Evolutionary conservation across 2,113 vertebrate genomes (phyloP), one percentile per base, ranked within the genome.

Genomic region (Pseudopipra pipra): DNA sequence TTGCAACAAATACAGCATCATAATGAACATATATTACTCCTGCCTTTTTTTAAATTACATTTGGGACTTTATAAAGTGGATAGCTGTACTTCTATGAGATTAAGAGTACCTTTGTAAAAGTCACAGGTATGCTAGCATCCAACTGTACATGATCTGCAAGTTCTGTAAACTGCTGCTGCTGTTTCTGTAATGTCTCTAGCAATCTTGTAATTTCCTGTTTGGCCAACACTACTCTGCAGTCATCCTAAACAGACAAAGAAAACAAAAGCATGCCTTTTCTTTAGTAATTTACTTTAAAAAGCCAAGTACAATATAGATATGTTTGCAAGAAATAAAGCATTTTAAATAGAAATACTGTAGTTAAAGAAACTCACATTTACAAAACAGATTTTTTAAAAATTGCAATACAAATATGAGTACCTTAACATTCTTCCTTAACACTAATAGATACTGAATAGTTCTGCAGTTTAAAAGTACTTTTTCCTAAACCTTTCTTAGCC

Each of bases 121-220:
- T 99, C 88, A 99, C 99, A 47, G 99, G 99, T 97, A 99, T 99
- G 77, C 99, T 99, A 33, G 99, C 99, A 89, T 99, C 99, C 96
- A 99, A 97, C 80, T 99, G 99, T 63, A 99, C 98, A 39, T 99
- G 99, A 97, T 99, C 99, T 22, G 99, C 99, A 95, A 99, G 97
- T 86, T 99, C 99, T 11, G 99, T 99, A 96, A 99, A 99, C 92
- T 99, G 99, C 90, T 99, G 99, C 97, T 99, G 99, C 95, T 99
- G 99, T 94, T 99, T 99, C 97, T 99, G 99, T 73, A 99, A 97
- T 0, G 99, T 99, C 97, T 99, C 99, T 63, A 99, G 96, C 74
- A 99, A 97, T 71, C 99, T 98, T 95, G 98, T 99, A 95, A 99
- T 99, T 98, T 99, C 99, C 95, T 99, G 99, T 97, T 99, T 99